A percentile compares a stretch with the other conserved stretches of the same genome.
Conservation (phyloP, 1,140 invertebrate species). For the Conopomorpha cramerella region DNA sequence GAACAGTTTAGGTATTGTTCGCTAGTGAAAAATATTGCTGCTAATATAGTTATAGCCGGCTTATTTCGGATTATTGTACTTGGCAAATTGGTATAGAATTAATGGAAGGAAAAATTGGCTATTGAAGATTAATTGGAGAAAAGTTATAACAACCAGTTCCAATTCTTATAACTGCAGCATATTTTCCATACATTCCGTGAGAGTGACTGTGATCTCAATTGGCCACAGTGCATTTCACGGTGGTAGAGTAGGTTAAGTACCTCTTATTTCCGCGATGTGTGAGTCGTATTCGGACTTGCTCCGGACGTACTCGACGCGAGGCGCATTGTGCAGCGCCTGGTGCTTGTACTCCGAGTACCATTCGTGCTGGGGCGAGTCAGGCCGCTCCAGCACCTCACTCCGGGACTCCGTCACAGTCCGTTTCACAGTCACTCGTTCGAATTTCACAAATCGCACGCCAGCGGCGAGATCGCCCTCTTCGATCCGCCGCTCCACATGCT, state of each 20-base stretch:
- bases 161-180: too few species aligned
- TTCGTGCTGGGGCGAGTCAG: slow-evolving; percentile 63
- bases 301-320: slow-evolving; percentile 67
- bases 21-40: too few species aligned
- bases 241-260: too few species aligned
- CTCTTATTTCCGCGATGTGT: slow-evolving; percentile 85
- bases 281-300: slow-evolving; percentile 82
- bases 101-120: too few species aligned
- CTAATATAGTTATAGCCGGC: too few species aligned
- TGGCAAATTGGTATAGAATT: too few species aligned
- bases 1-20: too few species aligned
- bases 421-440: slow-evolving; percentile 68
- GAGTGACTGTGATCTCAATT: slow-evolving; percentile 6
- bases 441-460: slow-evolving; percentile 67
- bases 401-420: slow-evolving; percentile 40
- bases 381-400: slow-evolving; percentile 33
- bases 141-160: too few species aligned
- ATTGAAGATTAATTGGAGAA: neutral
- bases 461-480: slow-evolving; percentile 67
- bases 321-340: slow-evolving; percentile 55
- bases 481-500: slow-evolving; percentile 63
- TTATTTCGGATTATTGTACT: too few species aligned
- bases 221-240: slow-evolving; percentile 7
- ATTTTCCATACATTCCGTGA: too few species aligned
- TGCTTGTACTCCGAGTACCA: slow-evolving; percentile 51